Base-by-base conservation (phyloP, 2,888 invertebrate genomes). In the Gasteruption jaculator region DNA sequence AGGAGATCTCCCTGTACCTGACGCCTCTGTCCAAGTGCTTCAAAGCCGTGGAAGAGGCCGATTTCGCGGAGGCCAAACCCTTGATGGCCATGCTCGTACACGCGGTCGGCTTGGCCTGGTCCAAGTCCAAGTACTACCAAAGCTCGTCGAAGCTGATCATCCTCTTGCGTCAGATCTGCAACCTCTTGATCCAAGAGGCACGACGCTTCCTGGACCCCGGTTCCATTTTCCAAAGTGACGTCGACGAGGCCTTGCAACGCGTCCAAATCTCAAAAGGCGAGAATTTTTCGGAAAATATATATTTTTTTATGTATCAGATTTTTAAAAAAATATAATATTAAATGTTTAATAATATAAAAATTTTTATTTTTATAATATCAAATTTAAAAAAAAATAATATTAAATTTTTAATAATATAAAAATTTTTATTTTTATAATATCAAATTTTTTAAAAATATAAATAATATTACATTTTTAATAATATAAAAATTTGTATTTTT, bases 191-290 rank as follows among this genome's bases (percentile, higher is more conserved):
- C 59, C 81, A 86, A 60, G 86, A 89, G 88, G 91, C 91, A 0
- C 85, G 88, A 61, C 82, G 83, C 58, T 95, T 86, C 71, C 76
- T 95, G 54, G 94, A 94, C 63, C 91, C 94, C 1, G 82, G 86
- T 3, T 90, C 94, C 1, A 80, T 95, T 45, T 95, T 96, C 65
- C 94, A 94, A 67, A 91, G 91, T 53, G 95, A 95, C 57, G 87
- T 93, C 27, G 93, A 93, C 63, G 95, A 95, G 74, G 90, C 91
- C 1, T 83, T 89, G 66, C 86, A 84, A 67, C 80, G 91, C 47
- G 85, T 94, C 8, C 71, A 72, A 46, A 63, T 71, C 36, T 74
- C 73, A 3, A 58, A 58, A 56, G 64, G 70, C 68, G 26, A 44
- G 19, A 6, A 25, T 26, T 31, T 35, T 26, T 4, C 10, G 2